Percentiles rank a stretch among this genome's conserved stretches.
These are phyloP conservation scores for Athene cunicularia DNA, from an alignment of 2,113 vertebrate genomes.

Conservation along the genomic window DNA sequence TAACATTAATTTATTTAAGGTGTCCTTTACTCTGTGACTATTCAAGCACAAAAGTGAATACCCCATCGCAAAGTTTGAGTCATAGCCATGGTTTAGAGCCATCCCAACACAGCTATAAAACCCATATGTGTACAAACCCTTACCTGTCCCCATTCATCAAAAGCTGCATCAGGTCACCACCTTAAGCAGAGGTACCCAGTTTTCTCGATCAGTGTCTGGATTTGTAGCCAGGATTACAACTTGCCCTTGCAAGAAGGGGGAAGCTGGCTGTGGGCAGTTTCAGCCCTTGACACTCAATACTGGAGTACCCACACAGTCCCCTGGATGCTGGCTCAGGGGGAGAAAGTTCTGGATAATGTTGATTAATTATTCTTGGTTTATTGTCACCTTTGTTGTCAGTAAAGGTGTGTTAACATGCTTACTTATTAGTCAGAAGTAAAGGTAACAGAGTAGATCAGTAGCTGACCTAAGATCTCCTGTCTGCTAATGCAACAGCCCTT, in stretches of 20 bases:
- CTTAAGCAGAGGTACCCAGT: fast-evolving
- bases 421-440: neutral
- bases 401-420: neutral
- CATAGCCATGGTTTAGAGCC: neutral
- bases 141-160: neutral
- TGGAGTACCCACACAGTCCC: fast-evolving
- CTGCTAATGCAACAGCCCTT: neutral
- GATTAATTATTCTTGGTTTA: neutral
- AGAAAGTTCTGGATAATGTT: neutral
- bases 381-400: neutral
- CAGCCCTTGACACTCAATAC: neutral
- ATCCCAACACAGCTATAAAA: neutral
- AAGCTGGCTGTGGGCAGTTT: neutral
- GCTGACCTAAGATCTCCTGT: neutral
- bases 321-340: neutral
- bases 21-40: neutral
- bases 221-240: neutral
- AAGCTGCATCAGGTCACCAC: neutral
- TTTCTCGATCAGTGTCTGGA: neutral
- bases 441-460: neutral
- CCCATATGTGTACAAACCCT: neutral
- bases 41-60: neutral
- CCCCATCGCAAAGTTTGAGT: neutral
- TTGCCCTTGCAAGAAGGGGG: neutral
- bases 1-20: constrained; percentile 7